A percentile compares a stretch with the other conserved stretches of the same genome.
phyloP scores from a whole-genome alignment of 2,797 vertebrate species.

The Cryptoblepharus egeriae region DNA sequence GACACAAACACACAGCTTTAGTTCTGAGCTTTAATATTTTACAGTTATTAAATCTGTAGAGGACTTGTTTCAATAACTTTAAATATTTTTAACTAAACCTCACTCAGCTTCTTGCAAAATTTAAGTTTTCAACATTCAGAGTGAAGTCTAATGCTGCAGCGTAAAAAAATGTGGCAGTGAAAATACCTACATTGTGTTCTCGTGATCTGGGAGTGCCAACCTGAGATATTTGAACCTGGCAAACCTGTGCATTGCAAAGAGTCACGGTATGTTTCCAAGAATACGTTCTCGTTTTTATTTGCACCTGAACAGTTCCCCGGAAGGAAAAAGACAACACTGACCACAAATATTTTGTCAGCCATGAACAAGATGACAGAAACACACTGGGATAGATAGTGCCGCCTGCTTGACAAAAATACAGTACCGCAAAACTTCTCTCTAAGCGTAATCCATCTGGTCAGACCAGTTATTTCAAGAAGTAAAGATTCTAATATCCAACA shows the following conservation, averaged over 20 bases:
- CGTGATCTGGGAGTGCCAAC: neutral
- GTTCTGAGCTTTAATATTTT: neutral
- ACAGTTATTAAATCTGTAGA: neutral
- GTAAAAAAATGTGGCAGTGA: neutral
- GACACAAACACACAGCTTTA: neutral
- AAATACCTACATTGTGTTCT: conserved; percentile 8
- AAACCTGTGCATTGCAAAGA: neutral
- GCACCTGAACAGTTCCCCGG: conserved; percentile 47
- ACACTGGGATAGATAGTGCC: neutral
- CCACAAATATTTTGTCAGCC: neutral
- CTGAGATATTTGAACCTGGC: neutral
- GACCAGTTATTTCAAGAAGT: neutral
- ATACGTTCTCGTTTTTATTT: conserved; percentile 48
- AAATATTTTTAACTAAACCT: neutral
- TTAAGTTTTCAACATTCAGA: neutral
- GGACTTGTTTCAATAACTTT: neutral
- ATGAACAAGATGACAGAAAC: neutral
- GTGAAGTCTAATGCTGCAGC: neutral
- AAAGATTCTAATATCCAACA: neutral
- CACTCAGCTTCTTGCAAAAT: neutral
- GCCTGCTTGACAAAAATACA: neutral
- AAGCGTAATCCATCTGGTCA: neutral
- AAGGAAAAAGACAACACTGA: neutral
- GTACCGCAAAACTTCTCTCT: neutral
- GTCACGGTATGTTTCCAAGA: neutral